These are phyloP conservation scores for Epinephelus lanceolatus DNA, from an alignment of 2,113 vertebrate genomes.

Conservation along the genomic window DNA sequence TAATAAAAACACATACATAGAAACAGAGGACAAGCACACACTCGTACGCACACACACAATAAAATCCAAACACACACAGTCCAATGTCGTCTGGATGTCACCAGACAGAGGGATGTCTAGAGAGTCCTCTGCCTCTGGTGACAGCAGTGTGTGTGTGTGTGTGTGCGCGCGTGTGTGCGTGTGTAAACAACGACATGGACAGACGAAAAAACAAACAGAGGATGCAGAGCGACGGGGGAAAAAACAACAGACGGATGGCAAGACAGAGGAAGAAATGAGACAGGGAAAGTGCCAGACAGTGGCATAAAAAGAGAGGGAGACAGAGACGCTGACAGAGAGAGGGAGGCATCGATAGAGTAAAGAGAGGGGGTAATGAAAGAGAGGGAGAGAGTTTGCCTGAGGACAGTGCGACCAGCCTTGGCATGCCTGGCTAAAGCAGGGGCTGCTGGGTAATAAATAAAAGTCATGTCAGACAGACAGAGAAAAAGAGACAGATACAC, in stretches of 20 bases:
- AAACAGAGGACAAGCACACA: background rate
- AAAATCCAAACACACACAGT: conserved; percentile 20
- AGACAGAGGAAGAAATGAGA: conserved; percentile 42
- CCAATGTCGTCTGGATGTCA: conserved; percentile 76
- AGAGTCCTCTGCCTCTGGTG: conserved; percentile 56
- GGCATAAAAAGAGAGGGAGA: background rate
- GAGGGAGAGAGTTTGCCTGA: conserved; percentile 57
- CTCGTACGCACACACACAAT: background rate
- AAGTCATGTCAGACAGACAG: conserved; percentile 41
- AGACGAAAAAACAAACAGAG: conserved; percentile 32
- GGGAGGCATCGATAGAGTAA: conserved; percentile 8
- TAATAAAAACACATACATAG: background rate
- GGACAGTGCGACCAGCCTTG: conserved; percentile 51
- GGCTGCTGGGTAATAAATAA: conserved; percentile 65
- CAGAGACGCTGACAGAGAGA: background rate
- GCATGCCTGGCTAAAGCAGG: conserved; percentile 39
- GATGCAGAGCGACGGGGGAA: conserved; percentile 24
- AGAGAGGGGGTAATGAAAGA: conserved; percentile 28
- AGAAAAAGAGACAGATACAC: background rate
- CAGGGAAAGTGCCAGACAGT: conserved; percentile 38
- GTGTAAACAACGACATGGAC: background rate
- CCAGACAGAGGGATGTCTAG: conserved; percentile 64
- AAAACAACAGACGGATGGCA: conserved; percentile 38
- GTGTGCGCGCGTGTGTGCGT: conserved; percentile 26
- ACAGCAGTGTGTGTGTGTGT: conserved; percentile 45